Evolutionary conservation across 2,797 vertebrate species (phyloP).

Genomic region (Podarcis lilfordi): DNA sequence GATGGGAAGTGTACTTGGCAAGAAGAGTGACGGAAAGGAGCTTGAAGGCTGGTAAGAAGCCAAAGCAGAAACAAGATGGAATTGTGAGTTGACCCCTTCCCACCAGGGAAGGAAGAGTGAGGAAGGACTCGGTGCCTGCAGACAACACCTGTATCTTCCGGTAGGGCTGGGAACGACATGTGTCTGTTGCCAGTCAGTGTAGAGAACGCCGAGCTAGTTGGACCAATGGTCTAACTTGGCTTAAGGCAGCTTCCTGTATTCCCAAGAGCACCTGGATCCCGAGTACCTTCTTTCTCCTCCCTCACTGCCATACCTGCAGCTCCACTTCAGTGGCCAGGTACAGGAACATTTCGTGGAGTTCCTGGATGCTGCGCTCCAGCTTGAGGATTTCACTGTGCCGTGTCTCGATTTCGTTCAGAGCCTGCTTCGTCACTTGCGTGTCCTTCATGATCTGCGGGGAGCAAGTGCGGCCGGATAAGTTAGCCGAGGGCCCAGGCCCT

Average conservation of each 20-base stretch:
- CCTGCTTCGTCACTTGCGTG: constrained; percentile 86
- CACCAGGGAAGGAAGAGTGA: background rate
- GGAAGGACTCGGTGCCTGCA: background rate
- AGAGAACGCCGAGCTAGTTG: background rate
- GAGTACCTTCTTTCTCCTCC: background rate
- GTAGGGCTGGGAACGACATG: background rate
- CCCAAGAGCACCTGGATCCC: too few relatives aligned
- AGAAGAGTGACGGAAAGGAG: background rate
- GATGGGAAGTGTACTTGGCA: background rate
- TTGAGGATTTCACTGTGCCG: constrained; percentile 92
- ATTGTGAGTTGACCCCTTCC: background rate
- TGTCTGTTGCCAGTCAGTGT: background rate
- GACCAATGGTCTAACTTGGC: background rate
- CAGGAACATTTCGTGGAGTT: constrained; percentile 91
- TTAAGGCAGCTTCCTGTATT: background rate
- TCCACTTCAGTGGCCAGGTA: constrained; percentile 90
- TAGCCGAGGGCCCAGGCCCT: too few relatives aligned
- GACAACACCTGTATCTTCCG: background rate
- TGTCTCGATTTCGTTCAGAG: constrained; percentile 90
- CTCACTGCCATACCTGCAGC: constrained; percentile 81
- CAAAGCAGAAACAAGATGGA: background rate
- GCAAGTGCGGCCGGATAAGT: background rate
- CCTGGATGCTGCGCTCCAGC: constrained; percentile 88
- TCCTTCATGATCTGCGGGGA: constrained; percentile 85
- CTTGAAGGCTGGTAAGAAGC: background rate